Conservation (phyloP, 2,888 invertebrate species). For the Lasioglossum villosulum region DNA sequence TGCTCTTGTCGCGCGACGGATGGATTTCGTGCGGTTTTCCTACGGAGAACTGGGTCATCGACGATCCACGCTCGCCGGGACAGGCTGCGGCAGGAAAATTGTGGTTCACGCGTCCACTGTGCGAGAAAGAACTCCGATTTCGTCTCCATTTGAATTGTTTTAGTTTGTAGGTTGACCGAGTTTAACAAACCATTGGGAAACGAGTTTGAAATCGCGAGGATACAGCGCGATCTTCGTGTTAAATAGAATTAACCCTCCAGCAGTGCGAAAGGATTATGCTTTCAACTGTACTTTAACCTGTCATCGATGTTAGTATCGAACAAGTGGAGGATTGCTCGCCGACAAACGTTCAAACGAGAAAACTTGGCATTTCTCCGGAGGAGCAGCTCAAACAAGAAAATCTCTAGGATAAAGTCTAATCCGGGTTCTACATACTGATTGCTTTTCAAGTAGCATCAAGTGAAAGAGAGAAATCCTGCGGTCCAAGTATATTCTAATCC, state of each 20-base stretch:
- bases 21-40: constrained; percentile 10
- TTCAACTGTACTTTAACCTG: not conserved
- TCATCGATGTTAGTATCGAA: not conserved
- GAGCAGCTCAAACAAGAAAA: not conserved
- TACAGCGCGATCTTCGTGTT: not conserved
- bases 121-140: not conserved
- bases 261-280: not conserved
- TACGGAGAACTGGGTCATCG: not conserved
- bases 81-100: not conserved
- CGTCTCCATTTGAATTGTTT: not conserved
- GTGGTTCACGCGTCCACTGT: not conserved
- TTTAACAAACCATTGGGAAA: not conserved
- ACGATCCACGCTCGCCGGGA: not conserved
- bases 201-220: not conserved
- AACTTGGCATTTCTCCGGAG: not conserved
- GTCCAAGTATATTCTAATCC: not conserved
- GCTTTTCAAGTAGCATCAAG: not conserved
- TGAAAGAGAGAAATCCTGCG: not conserved
- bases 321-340: not conserved
- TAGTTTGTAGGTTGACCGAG: not conserved
- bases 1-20: not conserved
- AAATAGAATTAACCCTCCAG: not conserved
- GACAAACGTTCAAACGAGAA: not conserved
- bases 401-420: not conserved
- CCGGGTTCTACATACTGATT: not conserved